phyloP scores from a whole-genome alignment of 2,888 invertebrate species.

The Lampropteryx suffumata region DNA sequence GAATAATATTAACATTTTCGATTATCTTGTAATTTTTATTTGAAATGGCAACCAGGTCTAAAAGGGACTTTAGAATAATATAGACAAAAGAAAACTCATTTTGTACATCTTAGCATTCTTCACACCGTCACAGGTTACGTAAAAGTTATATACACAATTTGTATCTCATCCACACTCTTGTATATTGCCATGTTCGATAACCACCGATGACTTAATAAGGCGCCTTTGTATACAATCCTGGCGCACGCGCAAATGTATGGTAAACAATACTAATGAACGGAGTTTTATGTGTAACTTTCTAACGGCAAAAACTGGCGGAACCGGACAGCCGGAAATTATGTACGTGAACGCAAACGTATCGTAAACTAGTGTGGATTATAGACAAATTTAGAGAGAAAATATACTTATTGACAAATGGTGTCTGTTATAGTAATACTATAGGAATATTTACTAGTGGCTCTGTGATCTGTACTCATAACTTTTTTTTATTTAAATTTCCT shows the following conservation, averaged over 20 bases:
- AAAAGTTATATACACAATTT: slow-evolving; percentile 13
- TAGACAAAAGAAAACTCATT: too few species aligned
- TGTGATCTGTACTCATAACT: too few species aligned
- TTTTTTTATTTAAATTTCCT: too few species aligned
- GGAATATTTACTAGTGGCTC: too few species aligned
- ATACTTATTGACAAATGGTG: slow-evolving; percentile 15
- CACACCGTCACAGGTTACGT: slow-evolving; percentile 30
- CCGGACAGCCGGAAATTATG: slow-evolving; percentile 42
- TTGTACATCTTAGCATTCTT: slow-evolving; percentile 35
- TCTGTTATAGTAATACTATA: not conserved
- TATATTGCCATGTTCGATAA: slow-evolving; percentile 29
- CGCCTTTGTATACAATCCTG: slow-evolving; percentile 22
- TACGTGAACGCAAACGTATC: slow-evolving; percentile 30
- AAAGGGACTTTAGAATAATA: too few species aligned
- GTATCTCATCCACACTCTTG: slow-evolving; percentile 7
- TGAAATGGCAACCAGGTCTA: too few species aligned
- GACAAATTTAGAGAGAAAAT: slow-evolving; percentile 23
- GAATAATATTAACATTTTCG: too few species aligned
- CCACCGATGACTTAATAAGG: slow-evolving; percentile 34
- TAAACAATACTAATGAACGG: slow-evolving; percentile 35
- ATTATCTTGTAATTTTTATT: too few species aligned
- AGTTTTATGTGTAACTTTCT: slow-evolving; percentile 46
- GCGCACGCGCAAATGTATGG: slow-evolving; percentile 38
- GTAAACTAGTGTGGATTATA: slow-evolving; percentile 24
- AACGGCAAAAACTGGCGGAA: slow-evolving; percentile 47